These are phyloP conservation scores for cattle (Bos taurus) DNA, from an alignment of 2,113 vertebrate genomes.

Conservation along the genomic window ARS-UCD2.0 NC_037328.1:89590001-89590500, in stretches of 20 bases:
- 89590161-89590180: background rate
- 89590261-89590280: background rate
- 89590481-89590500: background rate
- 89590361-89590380: background rate
- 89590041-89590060: background rate
- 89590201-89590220: background rate
- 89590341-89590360: background rate
- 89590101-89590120: background rate
- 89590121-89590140: background rate
- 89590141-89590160: accelerated
- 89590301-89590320: background rate
- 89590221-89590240: background rate
- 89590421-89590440: background rate
- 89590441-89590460: background rate
- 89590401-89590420: background rate
- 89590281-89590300: background rate
- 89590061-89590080: background rate
- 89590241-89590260: background rate
- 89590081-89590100: background rate
- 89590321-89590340: background rate
- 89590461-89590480: background rate
- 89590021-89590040: background rate
- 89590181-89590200: background rate
- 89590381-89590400: background rate
- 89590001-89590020: background rate